These are phyloP conservation scores for Venturia canescens DNA, from an alignment of 1,140 invertebrate species.

Conservation along the genomic window DNA sequence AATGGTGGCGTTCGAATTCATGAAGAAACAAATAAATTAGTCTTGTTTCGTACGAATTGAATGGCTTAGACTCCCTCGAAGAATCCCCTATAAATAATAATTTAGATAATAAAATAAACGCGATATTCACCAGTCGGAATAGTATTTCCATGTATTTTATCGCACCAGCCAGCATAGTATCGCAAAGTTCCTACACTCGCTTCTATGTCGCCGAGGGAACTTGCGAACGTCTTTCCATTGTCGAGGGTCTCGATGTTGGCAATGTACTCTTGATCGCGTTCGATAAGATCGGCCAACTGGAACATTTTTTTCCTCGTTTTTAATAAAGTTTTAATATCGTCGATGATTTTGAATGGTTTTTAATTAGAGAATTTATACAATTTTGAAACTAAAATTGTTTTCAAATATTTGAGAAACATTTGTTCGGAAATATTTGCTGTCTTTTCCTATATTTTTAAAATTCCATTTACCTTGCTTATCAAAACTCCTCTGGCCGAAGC, in stretches of 20 bases:
- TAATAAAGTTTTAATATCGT: no score
- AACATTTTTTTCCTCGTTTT: neutral
- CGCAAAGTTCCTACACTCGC: conserved; percentile 81
- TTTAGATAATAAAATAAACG: no score
- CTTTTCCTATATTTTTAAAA: neutral
- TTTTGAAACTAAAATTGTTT: no score
- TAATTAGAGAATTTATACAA: no score
- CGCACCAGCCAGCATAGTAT: conserved; percentile 95
- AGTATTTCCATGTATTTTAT: conserved; percentile 94
- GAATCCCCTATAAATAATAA: no score
- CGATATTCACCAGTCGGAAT: conserved; percentile 84
- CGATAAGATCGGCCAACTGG: conserved; percentile 81
- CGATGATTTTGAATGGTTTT: no score
- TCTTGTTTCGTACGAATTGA: no score
- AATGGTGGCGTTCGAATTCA: no score
- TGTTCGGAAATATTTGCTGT: no score
- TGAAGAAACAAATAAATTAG: no score
- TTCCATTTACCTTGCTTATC: conserved; percentile 72
- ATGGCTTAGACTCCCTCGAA: no score
- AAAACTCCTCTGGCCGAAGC: conserved; percentile 82
- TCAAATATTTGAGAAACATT: no score
- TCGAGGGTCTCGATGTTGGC: conserved; percentile 89
- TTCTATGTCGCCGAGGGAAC: conserved; percentile 83
- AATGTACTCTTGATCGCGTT: conserved; percentile 81
- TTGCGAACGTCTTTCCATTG: conserved; percentile 90